Evolutionary conservation across 2,888 invertebrate genomes (phyloP), one percentile per base, ranked within the genome.

Genomic region (Thymelicus lineola): DNA sequence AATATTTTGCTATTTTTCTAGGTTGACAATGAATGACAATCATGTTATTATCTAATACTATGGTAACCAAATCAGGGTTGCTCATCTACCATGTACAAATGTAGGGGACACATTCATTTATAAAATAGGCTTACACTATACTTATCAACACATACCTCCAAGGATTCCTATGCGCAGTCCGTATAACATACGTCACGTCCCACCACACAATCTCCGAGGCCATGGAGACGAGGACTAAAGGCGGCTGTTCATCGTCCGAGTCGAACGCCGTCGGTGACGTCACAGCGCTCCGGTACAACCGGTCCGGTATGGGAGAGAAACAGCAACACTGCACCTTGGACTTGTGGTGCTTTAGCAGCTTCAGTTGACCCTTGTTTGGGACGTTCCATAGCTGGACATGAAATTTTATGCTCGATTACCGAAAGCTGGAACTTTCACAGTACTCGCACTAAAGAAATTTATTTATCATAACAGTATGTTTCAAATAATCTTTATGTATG

Each of bases 151-250:
- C 79, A 69, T 58, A 89, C 90, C 86, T 85, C 77, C 81, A 85
- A n/a, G 76, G 79, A 64, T 77, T 82, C 38, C 77, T 82, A 5
- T 83, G 82, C 17, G 84, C 76, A 14, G 80, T 79, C 63, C 84
- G 86, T 71, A 89, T 85, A 57, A 90, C 73, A 62, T 87, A 84
- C 0, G 89, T 86, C 38, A 94, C 80, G 76, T 95, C 92, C 95
- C 95, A 95, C 94, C 94, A 95, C 0, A 94, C 94, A 36, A 95
- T 90, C 80, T 95, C 95, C 1, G 95, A 89, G 0, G 94, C 95
- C 82, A 95, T 88, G 20, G 94, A 94, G 7, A 95, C 91, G 46
- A 95, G 83, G 42, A 95, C 93, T 4, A 94, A 73, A 0, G 94
- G 94, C 5, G 91, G 86, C 50, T 86, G 84, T 5, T 86, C 86